Evolutionary conservation across 1,140 invertebrate genomes (phyloP).

Genomic region (Papilio dardanus): DNA sequence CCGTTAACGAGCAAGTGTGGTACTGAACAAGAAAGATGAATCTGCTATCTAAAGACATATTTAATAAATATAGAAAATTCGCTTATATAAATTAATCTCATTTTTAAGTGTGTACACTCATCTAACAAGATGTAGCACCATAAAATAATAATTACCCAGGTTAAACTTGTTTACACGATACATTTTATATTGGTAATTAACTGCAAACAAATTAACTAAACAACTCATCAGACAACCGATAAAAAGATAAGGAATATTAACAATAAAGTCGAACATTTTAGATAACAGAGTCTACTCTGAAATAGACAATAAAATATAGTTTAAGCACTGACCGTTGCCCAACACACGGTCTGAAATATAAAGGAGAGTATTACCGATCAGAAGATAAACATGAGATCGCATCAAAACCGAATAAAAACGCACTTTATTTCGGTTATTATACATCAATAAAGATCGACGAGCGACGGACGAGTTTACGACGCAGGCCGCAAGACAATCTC

Average conservation of each 20-base stretch:
- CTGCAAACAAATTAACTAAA: conserved; percentile 15
- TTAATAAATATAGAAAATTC: background rate
- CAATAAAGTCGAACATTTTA: conserved; percentile 14
- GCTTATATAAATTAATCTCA: background rate
- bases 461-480: conserved; percentile 57
- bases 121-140: background rate
- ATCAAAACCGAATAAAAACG: conserved; percentile 63
- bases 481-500: conserved; percentile 60
- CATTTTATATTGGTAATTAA: background rate
- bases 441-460: conserved; percentile 64
- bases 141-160: background rate
- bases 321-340: conserved; percentile 43
- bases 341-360: conserved; percentile 46
- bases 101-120: background rate
- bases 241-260: conserved; percentile 17
- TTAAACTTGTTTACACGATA: conserved; percentile 5
- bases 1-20: background rate
- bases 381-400: conserved; percentile 52
- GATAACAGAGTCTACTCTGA: conserved; percentile 28
- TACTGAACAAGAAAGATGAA: background rate
- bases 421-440: conserved; percentile 69
- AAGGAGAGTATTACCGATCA: conserved; percentile 53
- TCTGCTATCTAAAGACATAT: background rate
- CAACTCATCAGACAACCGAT: background rate
- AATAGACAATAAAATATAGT: conserved; percentile 48